Percentiles rank a stretch among this genome's conserved stretches.
These are phyloP conservation scores for Dendronephthya gigantea DNA, from an alignment of 64 coral and sea anemone genomes.

Conservation along the genomic window DNA sequence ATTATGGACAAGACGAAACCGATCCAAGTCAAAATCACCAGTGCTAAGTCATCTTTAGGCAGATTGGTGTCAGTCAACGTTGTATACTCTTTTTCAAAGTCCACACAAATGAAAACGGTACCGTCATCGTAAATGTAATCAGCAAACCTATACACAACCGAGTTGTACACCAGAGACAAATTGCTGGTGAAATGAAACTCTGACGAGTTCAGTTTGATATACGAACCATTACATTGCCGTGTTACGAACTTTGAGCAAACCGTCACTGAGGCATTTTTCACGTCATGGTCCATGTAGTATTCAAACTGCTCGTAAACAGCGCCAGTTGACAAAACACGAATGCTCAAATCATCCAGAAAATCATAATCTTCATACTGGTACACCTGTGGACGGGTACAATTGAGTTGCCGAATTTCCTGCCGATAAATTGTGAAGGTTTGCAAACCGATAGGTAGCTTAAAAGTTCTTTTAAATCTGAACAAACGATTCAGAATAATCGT, in stretches of 20 bases:
- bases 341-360: neutral
- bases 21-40: neutral
- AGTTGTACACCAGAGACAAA: neutral
- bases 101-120: neutral
- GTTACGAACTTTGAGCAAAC: neutral
- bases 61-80: neutral
- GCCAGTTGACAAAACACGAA: neutral
- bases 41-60: neutral
- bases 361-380: neutral
- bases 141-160: neutral
- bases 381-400: neutral
- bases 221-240: neutral
- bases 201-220: neutral
- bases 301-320: neutral
- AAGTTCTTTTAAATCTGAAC: neutral
- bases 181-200: neutral
- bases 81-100: neutral
- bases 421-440: neutral
- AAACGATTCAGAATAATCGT: neutral
- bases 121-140: neutral
- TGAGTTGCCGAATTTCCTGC: neutral
- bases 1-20: neutral
- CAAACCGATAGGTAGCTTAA: neutral
- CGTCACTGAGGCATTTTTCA: neutral
- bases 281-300: neutral